Evolutionary conservation across 1,140 invertebrate genomes (phyloP).

Genomic region (Yoshiicerus persimilis): DNA sequence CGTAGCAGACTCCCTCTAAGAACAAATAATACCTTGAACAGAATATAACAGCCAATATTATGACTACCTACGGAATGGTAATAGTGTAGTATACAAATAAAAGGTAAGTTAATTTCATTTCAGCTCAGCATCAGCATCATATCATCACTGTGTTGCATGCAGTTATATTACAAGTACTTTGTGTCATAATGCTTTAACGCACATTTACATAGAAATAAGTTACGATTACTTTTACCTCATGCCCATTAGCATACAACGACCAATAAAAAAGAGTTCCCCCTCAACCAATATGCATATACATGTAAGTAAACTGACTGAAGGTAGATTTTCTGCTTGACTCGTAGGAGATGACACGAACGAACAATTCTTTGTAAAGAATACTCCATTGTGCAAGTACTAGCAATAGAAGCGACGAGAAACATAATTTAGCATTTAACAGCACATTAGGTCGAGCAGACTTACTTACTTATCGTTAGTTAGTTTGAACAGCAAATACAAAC

Average conservation of each 20-base stretch:
- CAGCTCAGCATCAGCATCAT: background rate
- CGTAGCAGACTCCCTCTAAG: background rate
- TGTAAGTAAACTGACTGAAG: background rate
- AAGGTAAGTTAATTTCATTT: background rate
- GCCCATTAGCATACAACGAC: slow-evolving; percentile 18
- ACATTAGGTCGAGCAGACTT: background rate
- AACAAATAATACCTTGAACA: background rate
- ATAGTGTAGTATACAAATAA: background rate
- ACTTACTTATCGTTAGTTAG: background rate
- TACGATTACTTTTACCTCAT: slow-evolving; percentile 22
- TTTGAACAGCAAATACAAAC: slow-evolving; percentile 11
- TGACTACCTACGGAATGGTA: background rate
- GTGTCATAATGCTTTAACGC: slow-evolving; percentile 4
- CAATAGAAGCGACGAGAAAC: background rate
- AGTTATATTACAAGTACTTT: background rate
- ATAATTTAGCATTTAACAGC: background rate
- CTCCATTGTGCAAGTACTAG: background rate
- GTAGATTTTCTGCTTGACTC: background rate
- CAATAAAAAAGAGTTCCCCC: slow-evolving; percentile 15
- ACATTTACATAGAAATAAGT: slow-evolving; percentile 17
- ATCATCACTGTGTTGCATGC: background rate
- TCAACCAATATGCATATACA: background rate
- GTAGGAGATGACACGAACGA: background rate
- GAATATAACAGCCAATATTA: background rate
- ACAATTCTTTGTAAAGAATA: background rate